Evolutionary conservation across 1,140 invertebrate species (phyloP).

Genomic region (Armadillidium nasatum): DNA sequence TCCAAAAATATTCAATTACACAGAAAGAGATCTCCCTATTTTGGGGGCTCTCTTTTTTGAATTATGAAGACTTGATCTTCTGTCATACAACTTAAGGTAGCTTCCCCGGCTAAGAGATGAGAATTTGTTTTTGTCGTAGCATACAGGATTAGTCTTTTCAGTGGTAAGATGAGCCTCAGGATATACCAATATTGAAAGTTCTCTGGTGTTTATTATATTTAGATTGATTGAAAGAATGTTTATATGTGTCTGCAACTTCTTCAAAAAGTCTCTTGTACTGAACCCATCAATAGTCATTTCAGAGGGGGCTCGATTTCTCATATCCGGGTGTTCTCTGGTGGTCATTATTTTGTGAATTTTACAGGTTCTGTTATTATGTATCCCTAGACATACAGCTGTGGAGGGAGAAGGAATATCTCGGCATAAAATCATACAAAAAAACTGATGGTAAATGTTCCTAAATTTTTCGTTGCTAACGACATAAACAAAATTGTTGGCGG

Average conservation of each 20-base stretch:
- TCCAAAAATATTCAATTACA: too few species aligned
- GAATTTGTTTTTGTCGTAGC: too few species aligned
- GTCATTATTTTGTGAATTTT: not conserved
- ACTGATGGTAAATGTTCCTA: not conserved
- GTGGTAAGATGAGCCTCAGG: not conserved
- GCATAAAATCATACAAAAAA: not conserved
- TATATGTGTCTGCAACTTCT: not conserved
- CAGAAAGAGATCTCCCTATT: too few species aligned
- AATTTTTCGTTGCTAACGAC: constrained; percentile 18
- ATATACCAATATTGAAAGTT: not conserved
- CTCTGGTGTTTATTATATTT: not conserved
- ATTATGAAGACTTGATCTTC: too few species aligned
- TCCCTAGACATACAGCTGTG: not conserved
- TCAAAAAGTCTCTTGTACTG: not conserved
- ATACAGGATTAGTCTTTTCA: too few species aligned
- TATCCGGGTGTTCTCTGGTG: not conserved
- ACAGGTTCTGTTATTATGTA: not conserved
- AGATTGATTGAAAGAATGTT: not conserved
- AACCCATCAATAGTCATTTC: not conserved
- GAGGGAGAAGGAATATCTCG: not conserved
- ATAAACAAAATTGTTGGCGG: constrained; percentile 43
- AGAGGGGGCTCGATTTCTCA: not conserved
- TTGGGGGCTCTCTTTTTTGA: too few species aligned
- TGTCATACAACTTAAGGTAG: too few species aligned
- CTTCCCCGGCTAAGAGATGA: too few species aligned